Percentiles rank a stretch among this genome's conserved stretches.
Evolutionary conservation across 2,888 invertebrate genomes (phyloP).

Genomic region (Mimachlamys varia): DNA sequence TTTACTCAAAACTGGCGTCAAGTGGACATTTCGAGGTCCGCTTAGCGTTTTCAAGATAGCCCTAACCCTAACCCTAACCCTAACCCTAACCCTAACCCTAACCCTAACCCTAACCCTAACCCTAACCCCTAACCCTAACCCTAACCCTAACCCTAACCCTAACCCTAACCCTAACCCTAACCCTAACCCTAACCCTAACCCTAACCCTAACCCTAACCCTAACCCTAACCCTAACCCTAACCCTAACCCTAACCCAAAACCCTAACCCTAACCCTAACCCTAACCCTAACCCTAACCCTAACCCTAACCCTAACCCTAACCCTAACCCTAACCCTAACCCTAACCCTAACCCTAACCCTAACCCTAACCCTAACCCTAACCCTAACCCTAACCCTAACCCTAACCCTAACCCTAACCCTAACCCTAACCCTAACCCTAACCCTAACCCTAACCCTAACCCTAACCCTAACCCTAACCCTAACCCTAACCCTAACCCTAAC

Average conservation of each 20-base stretch:
- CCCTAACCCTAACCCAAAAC: conserved; percentile 50
- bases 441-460: conserved; percentile 12
- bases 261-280: conserved; percentile 2
- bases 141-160: no score
- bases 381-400: conserved; percentile 37
- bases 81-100: no score
- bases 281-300: conserved; percentile 18
- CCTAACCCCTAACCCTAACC: no score
- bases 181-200: conserved; percentile 38
- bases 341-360: conserved; percentile 18
- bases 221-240: conserved; percentile 40
- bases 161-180: conserved; percentile 24
- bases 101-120: no score
- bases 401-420: conserved; percentile 10
- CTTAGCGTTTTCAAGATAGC: no score
- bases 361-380: conserved; percentile 36
- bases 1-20: no score
- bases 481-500: conserved; percentile 38
- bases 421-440: conserved; percentile 34
- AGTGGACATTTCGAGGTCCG: no score
- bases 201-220: no score
- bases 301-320: conserved; percentile 18
- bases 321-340: conserved; percentile 11
- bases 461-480: conserved; percentile 11
- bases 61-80: no score